Conservation (phyloP, 1,140 invertebrate genomes). For the silkworm (Bombyx mori) region ASM3026992v2 NC_085112.1:13553001-13553500, state of each 20-base stretch:
- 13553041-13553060: not conserved
- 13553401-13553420: no score
- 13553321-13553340: conserved; percentile 62
- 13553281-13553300: conserved; percentile 50
- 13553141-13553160: conserved; percentile 5
- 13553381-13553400: no score
- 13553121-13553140: conserved; percentile 26
- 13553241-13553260: conserved; percentile 9
- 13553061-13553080: no score
- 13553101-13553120: conserved; percentile 12
- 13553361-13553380: not conserved
- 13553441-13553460: no score
- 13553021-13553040: no score
- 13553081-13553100: no score
- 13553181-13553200: conserved; percentile 14
- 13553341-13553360: conserved; percentile 52
- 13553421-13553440: no score
- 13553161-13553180: conserved; percentile 5
- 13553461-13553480: no score
- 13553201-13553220: conserved; percentile 13
- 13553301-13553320: conserved; percentile 59
- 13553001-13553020: no score
- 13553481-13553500: no score
- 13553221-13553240: conserved; percentile 4
- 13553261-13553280: conserved; percentile 48